A percentile compares a stretch with the other conserved stretches of the same genome.
phyloP scores from a whole-genome alignment of 2,888 invertebrate genomes.

The Altica lythri region DNA sequence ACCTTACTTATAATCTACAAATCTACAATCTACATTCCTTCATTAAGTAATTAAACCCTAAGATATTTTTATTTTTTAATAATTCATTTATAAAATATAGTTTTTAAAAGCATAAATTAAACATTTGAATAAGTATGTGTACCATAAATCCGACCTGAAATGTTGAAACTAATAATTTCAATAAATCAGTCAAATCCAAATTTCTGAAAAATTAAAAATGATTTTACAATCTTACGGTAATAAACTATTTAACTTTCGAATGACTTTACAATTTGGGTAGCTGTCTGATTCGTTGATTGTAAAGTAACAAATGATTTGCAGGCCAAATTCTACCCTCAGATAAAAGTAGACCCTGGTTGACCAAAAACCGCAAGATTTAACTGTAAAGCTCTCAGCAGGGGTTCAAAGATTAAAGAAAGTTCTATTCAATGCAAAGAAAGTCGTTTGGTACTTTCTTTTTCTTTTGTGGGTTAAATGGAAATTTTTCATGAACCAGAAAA shows the following conservation, averaged over 20 bases:
- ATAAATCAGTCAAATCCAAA: neutral
- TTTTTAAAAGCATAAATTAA: no score
- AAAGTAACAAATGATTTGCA: neutral
- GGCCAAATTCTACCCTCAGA: neutral
- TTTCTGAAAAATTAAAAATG: conserved; percentile 1
- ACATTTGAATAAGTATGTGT: no score
- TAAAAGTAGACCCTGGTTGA: conserved; percentile 2
- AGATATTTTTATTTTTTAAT: no score
- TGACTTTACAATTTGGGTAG: neutral
- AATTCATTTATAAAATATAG: no score
- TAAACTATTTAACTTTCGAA: conserved; percentile 8
- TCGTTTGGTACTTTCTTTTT: conserved; percentile 8
- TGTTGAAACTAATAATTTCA: no score
- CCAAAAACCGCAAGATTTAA: conserved; percentile 14
- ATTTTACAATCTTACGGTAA: conserved; percentile 1
- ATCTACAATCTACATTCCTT: no score
- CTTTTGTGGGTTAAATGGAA: neutral
- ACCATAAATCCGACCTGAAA: no score
- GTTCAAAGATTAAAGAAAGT: conserved; percentile 9
- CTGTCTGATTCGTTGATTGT: neutral
- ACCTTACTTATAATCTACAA: no score
- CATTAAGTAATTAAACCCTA: no score
- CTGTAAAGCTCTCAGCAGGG: conserved; percentile 13
- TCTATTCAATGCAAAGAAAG: conserved; percentile 7
- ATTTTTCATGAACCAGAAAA: neutral